Evolutionary conservation across 2,888 invertebrate species (phyloP).

Genomic region (Cryptosula pallasiana): DNA sequence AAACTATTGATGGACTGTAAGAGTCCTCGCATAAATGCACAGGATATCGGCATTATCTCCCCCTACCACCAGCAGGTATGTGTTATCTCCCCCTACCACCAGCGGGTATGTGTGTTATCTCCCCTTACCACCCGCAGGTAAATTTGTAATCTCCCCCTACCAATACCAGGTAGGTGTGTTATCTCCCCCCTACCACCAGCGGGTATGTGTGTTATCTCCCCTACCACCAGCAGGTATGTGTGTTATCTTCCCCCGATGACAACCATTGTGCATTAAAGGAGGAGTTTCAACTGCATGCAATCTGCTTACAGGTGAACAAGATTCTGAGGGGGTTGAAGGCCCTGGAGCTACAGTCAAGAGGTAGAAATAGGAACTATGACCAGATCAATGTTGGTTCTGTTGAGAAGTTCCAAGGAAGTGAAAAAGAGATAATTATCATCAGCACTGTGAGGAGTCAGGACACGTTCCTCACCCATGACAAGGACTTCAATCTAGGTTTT

Average conservation of each 20-base stretch:
- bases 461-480: slow-evolving; percentile 36
- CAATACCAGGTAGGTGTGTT: too few species aligned
- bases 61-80: slow-evolving; percentile 44
- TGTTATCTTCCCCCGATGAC: slow-evolving; percentile 41
- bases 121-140: slow-evolving; percentile 45
- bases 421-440: slow-evolving; percentile 42
- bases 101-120: slow-evolving; percentile 40
- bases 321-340: slow-evolving; percentile 31
- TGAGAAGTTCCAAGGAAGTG: slow-evolving; percentile 49
- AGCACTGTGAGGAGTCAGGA: slow-evolving; percentile 45
- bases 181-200: slow-evolving; percentile 46
- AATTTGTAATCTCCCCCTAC: too few species aligned
- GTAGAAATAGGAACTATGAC: slow-evolving; percentile 30
- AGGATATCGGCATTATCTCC: slow-evolving; percentile 43
- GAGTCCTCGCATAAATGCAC: slow-evolving; percentile 31
- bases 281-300: too few species aligned
- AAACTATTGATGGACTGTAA: slow-evolving; percentile 30
- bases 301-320: slow-evolving; percentile 14
- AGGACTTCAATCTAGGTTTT: slow-evolving; percentile 41
- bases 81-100: slow-evolving; percentile 42
- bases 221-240: slow-evolving; percentile 43
- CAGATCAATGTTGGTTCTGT: slow-evolving; percentile 42
- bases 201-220: slow-evolving; percentile 41
- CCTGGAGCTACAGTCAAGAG: slow-evolving; percentile 35
- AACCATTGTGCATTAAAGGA: too few species aligned